Evolutionary conservation across 2,797 vertebrate genomes (phyloP).

Genomic region (Lophius americanus): DNA sequence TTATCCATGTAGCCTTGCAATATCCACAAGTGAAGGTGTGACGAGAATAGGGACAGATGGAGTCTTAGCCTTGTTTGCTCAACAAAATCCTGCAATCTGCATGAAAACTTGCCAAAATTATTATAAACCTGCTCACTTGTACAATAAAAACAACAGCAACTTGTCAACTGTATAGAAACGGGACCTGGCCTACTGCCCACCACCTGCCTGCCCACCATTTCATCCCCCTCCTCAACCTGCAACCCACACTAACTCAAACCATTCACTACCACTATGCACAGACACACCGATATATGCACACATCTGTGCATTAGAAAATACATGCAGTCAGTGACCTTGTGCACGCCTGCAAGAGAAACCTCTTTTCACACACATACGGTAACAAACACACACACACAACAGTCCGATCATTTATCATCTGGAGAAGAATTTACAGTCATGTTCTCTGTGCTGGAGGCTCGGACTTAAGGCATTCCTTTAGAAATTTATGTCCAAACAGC

Average conservation of each 20-base stretch:
- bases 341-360: conserved; percentile 33
- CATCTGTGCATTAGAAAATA: conserved; percentile 7
- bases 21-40: conserved; percentile 38
- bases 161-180: conserved; percentile 50
- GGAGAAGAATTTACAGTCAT: conserved; percentile 72
- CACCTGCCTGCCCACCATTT: conserved; percentile 33
- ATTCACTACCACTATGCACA: conserved; percentile 4
- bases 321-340: conserved; percentile 32
- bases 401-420: conserved; percentile 77
- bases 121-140: conserved; percentile 44
- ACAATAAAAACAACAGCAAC: conserved; percentile 38
- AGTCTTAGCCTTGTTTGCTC: conserved; percentile 19
- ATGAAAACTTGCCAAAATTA: conserved; percentile 41
- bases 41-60: conserved; percentile 6
- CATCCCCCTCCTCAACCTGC: conserved; percentile 40
- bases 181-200: conserved; percentile 57
- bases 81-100: conserved; percentile 26
- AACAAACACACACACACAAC: conserved; percentile 28
- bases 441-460: conserved; percentile 66
- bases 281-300: not conserved
- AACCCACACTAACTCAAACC: conserved; percentile 16
- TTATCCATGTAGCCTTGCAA: not conserved
- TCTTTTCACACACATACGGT: conserved; percentile 22
- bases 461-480: conserved; percentile 77
- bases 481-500: conserved; percentile 84